Evolutionary conservation across 1,140 invertebrate species (phyloP), one percentile per base, ranked within the genome.

Genomic region (Panonychus citri): DNA sequence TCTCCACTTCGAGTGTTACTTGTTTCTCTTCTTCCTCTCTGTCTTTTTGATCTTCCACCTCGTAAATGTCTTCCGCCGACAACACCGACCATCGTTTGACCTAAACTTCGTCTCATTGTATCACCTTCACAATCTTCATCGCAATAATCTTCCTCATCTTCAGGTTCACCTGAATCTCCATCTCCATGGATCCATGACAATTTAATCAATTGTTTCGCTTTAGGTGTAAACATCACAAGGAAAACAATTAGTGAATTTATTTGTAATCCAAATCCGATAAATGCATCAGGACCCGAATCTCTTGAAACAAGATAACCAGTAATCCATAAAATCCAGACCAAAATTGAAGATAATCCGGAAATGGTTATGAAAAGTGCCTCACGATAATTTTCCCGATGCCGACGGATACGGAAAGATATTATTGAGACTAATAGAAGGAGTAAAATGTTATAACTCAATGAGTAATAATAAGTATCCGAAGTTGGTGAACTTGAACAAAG

Each of bases 371-470:
- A 90, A 5, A 78, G 77, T 3, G 86, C 81, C 70, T 93, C 88
- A 1, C 87, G 74, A 66, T 90, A 86, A 68, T 93, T 91, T 65
- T 91, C 86, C n/a, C 84, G 78, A 24, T 91, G 85, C 24, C 84
- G 81, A 42, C 71, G 67, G 15, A 71, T 65, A 24, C 83, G 76
- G 34, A 90, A 73, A 5, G 88, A 82, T 53, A 93, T 70, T 46
- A 84, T 76, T 27, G 80, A 81, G 21, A 90, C 86, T 28, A 87
- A 79, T 13, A 85, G 67, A n/a, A 51, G 17, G 7, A 51, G 53
- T 59, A 27, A 54, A 65, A 64, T 66, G 27, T 51, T 30, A 10
- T 51, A 51, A 15, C 17, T 19, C 7, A 51, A 10, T 1, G 21
- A 15, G 17, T 28, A 34, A 12, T 34, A 34, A 34, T 34, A 34